phyloP scores from a whole-genome alignment of 1,140 invertebrate genomes.

The Pseudobourletiella spinata region DNA sequence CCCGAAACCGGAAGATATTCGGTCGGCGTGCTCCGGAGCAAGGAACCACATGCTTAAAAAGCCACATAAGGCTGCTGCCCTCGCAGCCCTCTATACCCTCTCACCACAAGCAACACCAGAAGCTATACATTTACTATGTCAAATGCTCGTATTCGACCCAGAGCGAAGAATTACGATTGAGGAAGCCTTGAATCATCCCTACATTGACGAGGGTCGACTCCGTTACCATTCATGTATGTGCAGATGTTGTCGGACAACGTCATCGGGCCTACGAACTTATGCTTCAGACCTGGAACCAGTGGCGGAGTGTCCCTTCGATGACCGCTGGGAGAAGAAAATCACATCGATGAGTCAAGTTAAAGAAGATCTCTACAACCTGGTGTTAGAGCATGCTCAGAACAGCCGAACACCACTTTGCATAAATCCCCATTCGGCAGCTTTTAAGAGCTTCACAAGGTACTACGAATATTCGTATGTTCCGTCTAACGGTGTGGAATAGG shows the following conservation, averaged over 20 bases:
- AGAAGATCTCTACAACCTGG: constrained; percentile 98
- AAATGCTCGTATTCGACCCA: constrained; percentile 97
- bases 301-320: constrained; percentile 79
- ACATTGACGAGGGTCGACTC: constrained; percentile 92
- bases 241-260: constrained; percentile 82
- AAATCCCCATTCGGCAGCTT: constrained; percentile 97
- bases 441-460: constrained; percentile 53
- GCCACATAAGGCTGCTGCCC: constrained; percentile 75
- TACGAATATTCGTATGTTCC: neutral
- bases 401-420: constrained; percentile 94
- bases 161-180: constrained; percentile 51
- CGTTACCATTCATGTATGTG: constrained; percentile 99
- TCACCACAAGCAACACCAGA: constrained; percentile 90
- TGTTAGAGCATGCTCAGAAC: constrained; percentile 87
- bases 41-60: constrained; percentile 83
- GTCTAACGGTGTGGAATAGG: neutral
- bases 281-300: constrained; percentile 86
- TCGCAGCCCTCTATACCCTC: constrained; percentile 83
- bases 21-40: constrained; percentile 90
- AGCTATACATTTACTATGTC: constrained; percentile 92
- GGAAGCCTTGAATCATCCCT: constrained; percentile 90
- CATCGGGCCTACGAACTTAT: constrained; percentile 70
- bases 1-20: constrained; percentile 91
- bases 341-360: constrained; percentile 87
- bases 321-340: constrained; percentile 88